A percentile compares a stretch with the other conserved stretches of the same genome.
These are phyloP conservation scores for Charadrius vociferus DNA, from an alignment of 2,113 vertebrate species.

Conservation along the genomic window DNA sequence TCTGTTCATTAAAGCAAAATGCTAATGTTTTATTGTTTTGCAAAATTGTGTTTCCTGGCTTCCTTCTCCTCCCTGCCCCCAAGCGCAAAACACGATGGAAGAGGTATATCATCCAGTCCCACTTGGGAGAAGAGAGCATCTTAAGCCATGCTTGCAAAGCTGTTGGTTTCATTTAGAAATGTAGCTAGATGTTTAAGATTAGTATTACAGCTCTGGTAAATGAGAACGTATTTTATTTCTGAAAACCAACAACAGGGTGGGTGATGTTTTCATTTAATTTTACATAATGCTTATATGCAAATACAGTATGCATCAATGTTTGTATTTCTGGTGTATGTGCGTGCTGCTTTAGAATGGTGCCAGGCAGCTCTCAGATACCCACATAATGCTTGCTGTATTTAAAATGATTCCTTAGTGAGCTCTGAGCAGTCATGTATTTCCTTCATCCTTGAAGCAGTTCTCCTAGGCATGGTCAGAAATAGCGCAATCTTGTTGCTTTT, in stretches of 20 bases:
- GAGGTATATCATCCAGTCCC: background rate
- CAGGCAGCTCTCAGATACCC: background rate
- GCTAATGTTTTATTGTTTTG: background rate
- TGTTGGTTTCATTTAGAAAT: background rate
- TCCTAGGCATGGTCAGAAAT: background rate
- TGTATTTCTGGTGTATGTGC: background rate
- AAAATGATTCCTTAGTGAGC: background rate
- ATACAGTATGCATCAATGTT: background rate
- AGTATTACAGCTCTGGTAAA: background rate
- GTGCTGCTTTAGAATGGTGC: background rate
- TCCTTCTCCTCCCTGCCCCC: fast-evolving
- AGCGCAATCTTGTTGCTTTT: background rate
- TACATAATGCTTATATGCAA: background rate
- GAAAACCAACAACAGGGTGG: background rate
- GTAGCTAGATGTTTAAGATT: background rate
- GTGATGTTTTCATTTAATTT: background rate
- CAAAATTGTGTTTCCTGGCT: background rate
- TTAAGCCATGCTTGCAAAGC: background rate
- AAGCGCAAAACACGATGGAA: background rate
- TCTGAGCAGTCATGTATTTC: background rate
- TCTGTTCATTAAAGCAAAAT: background rate
- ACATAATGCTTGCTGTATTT: background rate
- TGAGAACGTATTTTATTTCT: background rate
- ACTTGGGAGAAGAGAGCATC: background rate
- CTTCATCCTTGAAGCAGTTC: background rate